phyloP scores from a whole-genome alignment of 2,113 vertebrate genomes.

The Actenoides hombroni region DNA sequence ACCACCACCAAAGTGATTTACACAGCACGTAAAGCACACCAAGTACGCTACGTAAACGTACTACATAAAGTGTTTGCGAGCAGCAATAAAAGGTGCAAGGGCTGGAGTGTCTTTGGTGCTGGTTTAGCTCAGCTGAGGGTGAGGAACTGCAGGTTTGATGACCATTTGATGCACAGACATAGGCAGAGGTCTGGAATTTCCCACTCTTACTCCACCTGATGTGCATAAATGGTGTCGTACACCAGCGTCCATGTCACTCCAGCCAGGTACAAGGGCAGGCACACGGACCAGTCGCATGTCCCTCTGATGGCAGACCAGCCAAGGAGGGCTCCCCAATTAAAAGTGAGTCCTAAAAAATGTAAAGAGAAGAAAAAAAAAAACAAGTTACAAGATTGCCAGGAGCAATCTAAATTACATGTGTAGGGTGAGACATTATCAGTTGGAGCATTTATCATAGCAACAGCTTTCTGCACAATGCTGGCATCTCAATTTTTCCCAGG shows the following conservation, averaged over 20 bases:
- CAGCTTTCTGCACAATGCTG: not conserved
- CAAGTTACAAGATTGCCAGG: not conserved
- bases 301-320: slow-evolving; percentile 91
- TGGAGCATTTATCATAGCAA: fast-evolving
- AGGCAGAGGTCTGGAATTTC: not conserved
- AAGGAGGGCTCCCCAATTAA: slow-evolving; percentile 95
- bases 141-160: not conserved
- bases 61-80: not conserved
- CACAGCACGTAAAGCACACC: not conserved
- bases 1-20: not conserved
- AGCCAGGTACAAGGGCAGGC: slow-evolving; percentile 91
- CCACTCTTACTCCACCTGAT: slow-evolving; percentile 83
- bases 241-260: slow-evolving; percentile 94
- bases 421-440: not conserved
- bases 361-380: not conserved
- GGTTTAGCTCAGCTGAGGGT: not conserved
- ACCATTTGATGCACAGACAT: not conserved
- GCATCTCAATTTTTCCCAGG: not conserved
- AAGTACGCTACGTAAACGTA: not conserved
- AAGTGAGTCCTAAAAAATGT: slow-evolving; percentile 81
- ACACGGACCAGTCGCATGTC: slow-evolving; percentile 89
- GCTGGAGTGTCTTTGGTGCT: not conserved
- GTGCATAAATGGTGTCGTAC: slow-evolving; percentile 96
- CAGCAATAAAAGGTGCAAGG: not conserved
- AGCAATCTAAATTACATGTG: not conserved